These are phyloP conservation scores for Camarhynchus parvulus DNA, from an alignment of 2,113 vertebrate genomes.

Conservation along the genomic window DNA sequence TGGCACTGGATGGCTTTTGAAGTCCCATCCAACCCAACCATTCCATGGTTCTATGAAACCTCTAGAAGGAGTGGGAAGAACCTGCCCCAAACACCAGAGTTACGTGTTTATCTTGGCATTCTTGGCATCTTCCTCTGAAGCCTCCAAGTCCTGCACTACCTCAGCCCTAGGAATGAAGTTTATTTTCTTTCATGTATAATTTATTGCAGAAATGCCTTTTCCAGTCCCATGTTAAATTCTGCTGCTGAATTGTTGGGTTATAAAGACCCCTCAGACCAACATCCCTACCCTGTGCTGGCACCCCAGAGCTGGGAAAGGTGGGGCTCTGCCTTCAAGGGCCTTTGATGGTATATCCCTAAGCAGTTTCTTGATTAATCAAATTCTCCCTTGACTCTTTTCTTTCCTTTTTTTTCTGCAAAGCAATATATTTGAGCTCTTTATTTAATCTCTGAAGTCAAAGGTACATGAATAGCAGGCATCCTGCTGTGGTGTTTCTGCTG, in stretches of 20 bases:
- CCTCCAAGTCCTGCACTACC: not conserved
- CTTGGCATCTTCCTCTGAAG: not conserved
- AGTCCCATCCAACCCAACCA: not conserved
- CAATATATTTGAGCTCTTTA: not conserved
- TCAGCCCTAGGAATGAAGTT: fast-evolving
- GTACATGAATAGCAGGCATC: fast-evolving
- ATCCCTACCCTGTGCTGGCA: not conserved
- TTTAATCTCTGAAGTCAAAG: not conserved
- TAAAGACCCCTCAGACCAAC: not conserved
- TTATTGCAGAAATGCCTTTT: not conserved
- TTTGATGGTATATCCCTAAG: not conserved
- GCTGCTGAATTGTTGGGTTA: not conserved
- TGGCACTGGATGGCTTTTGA: not conserved
- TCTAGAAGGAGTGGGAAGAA: not conserved
- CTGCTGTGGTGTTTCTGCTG: not conserved
- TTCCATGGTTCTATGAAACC: not conserved
- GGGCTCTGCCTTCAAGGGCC: not conserved
- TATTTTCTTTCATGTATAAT: not conserved
- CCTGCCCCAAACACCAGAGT: not conserved
- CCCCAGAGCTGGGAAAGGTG: not conserved
- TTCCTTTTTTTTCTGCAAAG: not conserved
- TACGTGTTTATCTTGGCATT: not conserved
- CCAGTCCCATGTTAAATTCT: not conserved
- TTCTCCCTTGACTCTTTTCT: not conserved
- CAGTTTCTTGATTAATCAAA: not conserved